phyloP scores from a whole-genome alignment of 2,113 vertebrate species.

The Semicossyphus pulcher region DNA sequence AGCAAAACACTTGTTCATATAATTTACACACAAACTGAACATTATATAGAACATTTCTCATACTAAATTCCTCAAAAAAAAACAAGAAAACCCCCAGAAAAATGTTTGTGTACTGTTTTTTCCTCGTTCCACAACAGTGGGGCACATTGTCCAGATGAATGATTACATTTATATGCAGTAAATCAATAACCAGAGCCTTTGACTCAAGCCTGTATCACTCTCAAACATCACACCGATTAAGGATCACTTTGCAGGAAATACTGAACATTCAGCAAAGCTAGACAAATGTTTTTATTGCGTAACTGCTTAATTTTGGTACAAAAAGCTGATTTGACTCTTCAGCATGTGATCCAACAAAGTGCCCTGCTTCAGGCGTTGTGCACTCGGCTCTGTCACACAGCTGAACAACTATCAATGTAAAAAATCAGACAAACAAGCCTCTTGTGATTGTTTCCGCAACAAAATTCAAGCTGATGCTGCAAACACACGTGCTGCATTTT shows the following conservation, averaged over 20 bases:
- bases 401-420: constrained; percentile 27
- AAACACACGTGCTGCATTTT: constrained; percentile 9
- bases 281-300: not conserved
- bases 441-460: constrained; percentile 40
- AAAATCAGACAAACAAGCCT: constrained; percentile 45
- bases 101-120: too few relatives aligned
- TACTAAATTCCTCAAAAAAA: too few relatives aligned
- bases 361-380: constrained; percentile 20
- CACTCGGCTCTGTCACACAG: constrained; percentile 19
- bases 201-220: not conserved
- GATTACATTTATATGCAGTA: not conserved
- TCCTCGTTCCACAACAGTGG: not conserved
- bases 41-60: too few relatives aligned
- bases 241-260: not conserved
- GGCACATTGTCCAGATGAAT: not conserved
- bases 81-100: too few relatives aligned
- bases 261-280: not conserved
- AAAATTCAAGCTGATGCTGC: constrained; percentile 18
- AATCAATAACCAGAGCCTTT: not conserved
- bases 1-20: too few relatives aligned
- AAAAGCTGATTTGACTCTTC: constrained; percentile 15
- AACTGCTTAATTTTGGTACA: constrained; percentile 1
- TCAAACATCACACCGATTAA: not conserved
- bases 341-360: constrained; percentile 45
- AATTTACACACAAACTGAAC: too few relatives aligned